These are phyloP conservation scores for Varroa destructor DNA, from an alignment of 1,140 invertebrate species.

Conservation along the genomic window DNA sequence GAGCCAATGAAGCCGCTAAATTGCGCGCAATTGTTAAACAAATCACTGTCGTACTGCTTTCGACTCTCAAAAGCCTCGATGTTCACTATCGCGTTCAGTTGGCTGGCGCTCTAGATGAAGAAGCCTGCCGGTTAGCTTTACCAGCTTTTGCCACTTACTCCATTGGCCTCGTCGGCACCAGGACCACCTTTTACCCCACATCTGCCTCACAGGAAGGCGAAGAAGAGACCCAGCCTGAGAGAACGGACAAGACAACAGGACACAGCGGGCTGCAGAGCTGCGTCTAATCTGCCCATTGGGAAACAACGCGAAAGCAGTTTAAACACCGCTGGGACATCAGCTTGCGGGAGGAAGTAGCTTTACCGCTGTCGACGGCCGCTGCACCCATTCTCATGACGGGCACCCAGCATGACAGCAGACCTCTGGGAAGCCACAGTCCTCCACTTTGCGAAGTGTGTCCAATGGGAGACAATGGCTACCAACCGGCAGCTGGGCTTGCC, in stretches of 20 bases:
- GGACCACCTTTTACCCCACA: not conserved
- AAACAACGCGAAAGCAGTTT: slow-evolving; percentile 21
- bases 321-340: slow-evolving; percentile 9
- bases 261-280: not conserved
- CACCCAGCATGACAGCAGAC: no score
- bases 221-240: no score
- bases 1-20: slow-evolving; percentile 3
- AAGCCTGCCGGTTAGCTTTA: no score
- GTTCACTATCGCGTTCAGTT: not conserved
- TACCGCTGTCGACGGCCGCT: no score
- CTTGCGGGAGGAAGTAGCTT: no score
- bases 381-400: no score
- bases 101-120: no score
- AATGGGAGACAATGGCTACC: not conserved
- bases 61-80: not conserved
- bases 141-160: no score
- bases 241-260: no score
- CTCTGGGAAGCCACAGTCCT: not conserved
- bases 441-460: not conserved
- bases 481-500: no score
- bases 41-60: slow-evolving; percentile 9
- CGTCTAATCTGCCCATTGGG: slow-evolving; percentile 26
- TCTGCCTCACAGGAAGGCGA: no score
- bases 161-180: not conserved
- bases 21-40: slow-evolving; percentile 28